phyloP scores from a whole-genome alignment of 2,888 invertebrate genomes.

The Cantharis rustica region DNA sequence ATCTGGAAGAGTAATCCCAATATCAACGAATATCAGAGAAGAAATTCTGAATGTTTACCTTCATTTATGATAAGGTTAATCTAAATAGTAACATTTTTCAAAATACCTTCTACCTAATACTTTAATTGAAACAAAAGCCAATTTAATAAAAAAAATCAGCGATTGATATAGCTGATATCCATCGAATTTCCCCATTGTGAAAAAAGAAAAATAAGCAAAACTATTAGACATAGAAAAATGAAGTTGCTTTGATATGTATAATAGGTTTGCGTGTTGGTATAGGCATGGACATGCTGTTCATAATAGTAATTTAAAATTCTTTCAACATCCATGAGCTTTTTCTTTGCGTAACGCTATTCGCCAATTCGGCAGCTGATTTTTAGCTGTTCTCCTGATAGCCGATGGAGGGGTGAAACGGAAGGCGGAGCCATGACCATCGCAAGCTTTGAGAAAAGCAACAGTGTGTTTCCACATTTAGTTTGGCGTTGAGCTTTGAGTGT shows the following conservation, averaged over 20 bases:
- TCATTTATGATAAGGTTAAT: not conserved
- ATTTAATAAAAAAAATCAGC: not conserved
- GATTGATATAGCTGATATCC: not conserved
- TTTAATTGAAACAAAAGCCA: too few species aligned
- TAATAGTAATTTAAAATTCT: conserved; percentile 23
- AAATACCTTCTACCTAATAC: too few species aligned
- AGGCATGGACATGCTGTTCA: conserved; percentile 16
- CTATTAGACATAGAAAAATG: not conserved
- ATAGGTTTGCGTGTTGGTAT: not conserved
- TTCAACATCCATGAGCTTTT: conserved; percentile 17
- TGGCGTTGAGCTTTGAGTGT: conserved; percentile 13
- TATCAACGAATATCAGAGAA: too few species aligned
- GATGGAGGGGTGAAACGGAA: conserved; percentile 42
- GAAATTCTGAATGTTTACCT: not conserved
- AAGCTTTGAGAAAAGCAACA: conserved; percentile 41
- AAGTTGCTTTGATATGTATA: not conserved
- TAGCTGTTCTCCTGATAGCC: conserved; percentile 45
- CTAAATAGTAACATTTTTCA: not conserved
- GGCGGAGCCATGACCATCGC: conserved; percentile 51
- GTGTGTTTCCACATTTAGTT: conserved; percentile 28
- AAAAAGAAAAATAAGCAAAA: too few species aligned
- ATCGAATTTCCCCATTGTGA: too few species aligned
- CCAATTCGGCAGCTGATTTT: conserved; percentile 27
- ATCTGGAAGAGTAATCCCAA: too few species aligned
- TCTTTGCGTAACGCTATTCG: conserved; percentile 26